phyloP scores from a whole-genome alignment of 2,888 invertebrate species.

The Cylloceria caligata region DNA sequence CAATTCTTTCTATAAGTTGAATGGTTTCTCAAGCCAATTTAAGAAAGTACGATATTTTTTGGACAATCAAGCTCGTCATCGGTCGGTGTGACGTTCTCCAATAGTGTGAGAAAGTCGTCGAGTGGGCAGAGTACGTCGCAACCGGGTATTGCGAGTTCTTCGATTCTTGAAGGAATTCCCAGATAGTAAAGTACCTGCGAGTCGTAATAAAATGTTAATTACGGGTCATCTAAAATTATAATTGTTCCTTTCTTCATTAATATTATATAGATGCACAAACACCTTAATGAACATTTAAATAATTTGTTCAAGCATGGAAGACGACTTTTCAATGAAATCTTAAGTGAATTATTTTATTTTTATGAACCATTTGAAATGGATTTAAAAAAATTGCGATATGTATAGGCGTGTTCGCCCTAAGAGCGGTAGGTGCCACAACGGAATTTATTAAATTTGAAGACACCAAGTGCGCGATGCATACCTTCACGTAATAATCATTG shows the following conservation, averaged over 20 bases:
- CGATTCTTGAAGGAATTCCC: slow-evolving; percentile 83
- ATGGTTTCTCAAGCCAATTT: neutral
- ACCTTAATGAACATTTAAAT: slow-evolving; percentile 13
- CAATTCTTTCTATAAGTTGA: neutral
- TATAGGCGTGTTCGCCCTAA: no score
- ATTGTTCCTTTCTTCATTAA: neutral
- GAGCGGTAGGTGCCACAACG: no score
- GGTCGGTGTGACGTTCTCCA: slow-evolving; percentile 75
- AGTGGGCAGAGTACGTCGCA: slow-evolving; percentile 86
- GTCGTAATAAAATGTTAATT: slow-evolving; percentile 60
- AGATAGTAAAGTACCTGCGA: slow-evolving; percentile 85
- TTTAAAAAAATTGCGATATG: no score
- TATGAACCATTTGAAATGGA: no score
- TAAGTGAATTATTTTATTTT: neutral
- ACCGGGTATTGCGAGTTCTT: slow-evolving; percentile 84
- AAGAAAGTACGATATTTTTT: neutral
- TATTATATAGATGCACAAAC: no score
- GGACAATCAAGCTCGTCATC: slow-evolving; percentile 54
- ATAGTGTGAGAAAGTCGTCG: slow-evolving; percentile 84
- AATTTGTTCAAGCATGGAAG: neutral
- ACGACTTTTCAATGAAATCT: no score
- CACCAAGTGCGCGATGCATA: slow-evolving; percentile 71
- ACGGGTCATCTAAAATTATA: neutral
- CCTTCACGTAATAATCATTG: slow-evolving; percentile 84
- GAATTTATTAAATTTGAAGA: neutral